Evolutionary conservation across 2,888 invertebrate genomes (phyloP), one percentile per base, ranked within the genome.

Genomic region (Ectemnius lituratus): DNA sequence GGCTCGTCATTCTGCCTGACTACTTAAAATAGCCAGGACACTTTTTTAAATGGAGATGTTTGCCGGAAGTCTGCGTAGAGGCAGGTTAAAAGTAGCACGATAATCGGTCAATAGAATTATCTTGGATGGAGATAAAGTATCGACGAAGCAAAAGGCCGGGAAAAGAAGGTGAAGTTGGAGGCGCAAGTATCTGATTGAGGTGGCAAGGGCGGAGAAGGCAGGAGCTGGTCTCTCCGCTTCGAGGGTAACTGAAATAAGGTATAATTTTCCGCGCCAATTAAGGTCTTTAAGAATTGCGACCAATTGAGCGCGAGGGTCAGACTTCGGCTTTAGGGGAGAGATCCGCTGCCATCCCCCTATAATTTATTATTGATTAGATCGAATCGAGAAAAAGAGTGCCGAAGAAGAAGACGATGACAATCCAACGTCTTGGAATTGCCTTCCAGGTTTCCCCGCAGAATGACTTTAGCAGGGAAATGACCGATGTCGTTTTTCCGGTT

Each of bases 221-320:
- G 63, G 76, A 23, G 67, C 28, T 62, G 71, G 56, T 73, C 66
- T 71, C 79, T 77, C 73, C 37, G 37, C 73, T 76, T 78, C 73
- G 79, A 86, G 83, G 85, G 85, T 84, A 83, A 85, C 84, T 86
- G 81, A 81, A 90, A 90, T 90, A 90, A 90, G 90, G 90, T 90
- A 90, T 90, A 90, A 90, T 90, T 90, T 90, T 90, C 89, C 89
- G 89, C 90, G 87, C 90, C 90, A 90, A 90, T 90, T 90, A 90
- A 90, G 90, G 90, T 90, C 90, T 90, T 90, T 89, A 90, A 90
- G 90, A 90, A 90, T 90, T 90, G 90, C 86, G 88, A 90, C 89
- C 90, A 90, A 90, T 90, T 89, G 90, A 90, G 89, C 90, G 86
- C 88, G 88, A 89, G 89, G 89, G 90, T 90, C 90, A 88, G 88